Percentiles rank a stretch among this genome's conserved stretches.
Evolutionary conservation across 2,797 vertebrate species (phyloP).

Genomic region (Gouania willdenowi): DNA sequence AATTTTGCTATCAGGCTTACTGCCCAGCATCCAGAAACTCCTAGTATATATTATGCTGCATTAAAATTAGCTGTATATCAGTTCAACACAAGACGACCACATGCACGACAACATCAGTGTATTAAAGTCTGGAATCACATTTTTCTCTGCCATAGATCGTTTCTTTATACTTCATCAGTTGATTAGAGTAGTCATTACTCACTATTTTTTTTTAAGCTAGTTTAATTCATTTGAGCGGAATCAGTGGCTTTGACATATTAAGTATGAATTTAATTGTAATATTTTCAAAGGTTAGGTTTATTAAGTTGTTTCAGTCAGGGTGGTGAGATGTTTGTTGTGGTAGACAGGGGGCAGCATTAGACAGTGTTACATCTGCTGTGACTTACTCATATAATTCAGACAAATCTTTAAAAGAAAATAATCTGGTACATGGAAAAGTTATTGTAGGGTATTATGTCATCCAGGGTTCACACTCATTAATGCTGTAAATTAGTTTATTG

Average conservation of each 20-base stretch:
- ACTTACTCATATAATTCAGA: slow-evolving; percentile 8
- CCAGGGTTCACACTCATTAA: not conserved
- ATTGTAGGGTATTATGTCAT: not conserved
- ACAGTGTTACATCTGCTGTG: slow-evolving; percentile 29
- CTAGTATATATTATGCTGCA: no score
- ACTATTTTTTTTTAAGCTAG: no score
- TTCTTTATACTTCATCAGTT: slow-evolving; percentile 12
- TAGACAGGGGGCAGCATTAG: slow-evolving; percentile 78
- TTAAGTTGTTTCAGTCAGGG: slow-evolving; percentile 13
- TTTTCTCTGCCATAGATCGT: slow-evolving; percentile 5
- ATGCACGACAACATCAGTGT: slow-evolving; percentile 6
- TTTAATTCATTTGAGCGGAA: no score
- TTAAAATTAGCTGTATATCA: slow-evolving; percentile 22
- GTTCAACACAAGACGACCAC: slow-evolving; percentile 19
- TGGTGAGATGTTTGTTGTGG: slow-evolving; percentile 10
- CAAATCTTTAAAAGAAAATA: no score
- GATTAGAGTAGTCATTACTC: no score
- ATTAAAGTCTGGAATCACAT: slow-evolving; percentile 3
- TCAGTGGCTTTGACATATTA: no score
- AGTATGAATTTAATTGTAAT: not conserved
- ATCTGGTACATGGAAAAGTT: slow-evolving; percentile 19
- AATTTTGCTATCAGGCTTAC: slow-evolving; percentile 59
- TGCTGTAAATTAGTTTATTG: not conserved
- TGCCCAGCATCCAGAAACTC: slow-evolving; percentile 48
- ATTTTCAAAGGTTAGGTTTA: no score